These are phyloP conservation scores for Orthonyx spaldingii DNA, from an alignment of 2,113 vertebrate genomes.

Conservation along the genomic window DNA sequence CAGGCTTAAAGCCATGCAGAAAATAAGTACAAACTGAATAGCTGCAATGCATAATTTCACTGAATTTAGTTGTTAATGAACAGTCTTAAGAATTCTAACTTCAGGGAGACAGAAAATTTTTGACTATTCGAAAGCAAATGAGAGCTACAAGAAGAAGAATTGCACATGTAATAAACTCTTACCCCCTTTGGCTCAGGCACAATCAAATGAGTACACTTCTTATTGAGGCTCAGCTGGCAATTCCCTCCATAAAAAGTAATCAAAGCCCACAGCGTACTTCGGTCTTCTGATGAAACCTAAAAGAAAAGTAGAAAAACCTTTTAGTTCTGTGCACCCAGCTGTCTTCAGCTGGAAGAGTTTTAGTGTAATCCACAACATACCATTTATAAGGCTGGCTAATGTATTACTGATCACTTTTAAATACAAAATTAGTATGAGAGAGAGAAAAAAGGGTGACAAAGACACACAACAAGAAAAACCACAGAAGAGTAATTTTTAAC, in stretches of 20 bases:
- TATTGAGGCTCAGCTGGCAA: constrained; percentile 92
- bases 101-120: neutral
- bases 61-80: neutral
- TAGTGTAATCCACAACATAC: neutral
- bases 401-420: neutral
- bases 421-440: neutral
- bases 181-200: constrained; percentile 95
- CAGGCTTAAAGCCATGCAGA: neutral
- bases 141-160: neutral
- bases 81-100: neutral
- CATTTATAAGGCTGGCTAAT: neutral
- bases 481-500: neutral
- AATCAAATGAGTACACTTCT: constrained; percentile 92
- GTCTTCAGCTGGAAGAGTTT: neutral
- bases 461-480: neutral
- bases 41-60: neutral
- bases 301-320: neutral
- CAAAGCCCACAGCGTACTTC: constrained; percentile 90
- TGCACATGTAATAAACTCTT: constrained; percentile 54
- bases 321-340: neutral
- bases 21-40: neutral
- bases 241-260: constrained; percentile 93
- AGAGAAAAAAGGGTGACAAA: neutral
- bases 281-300: constrained; percentile 88
- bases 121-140: neutral